These are phyloP conservation scores for Melanotaenia boesemani DNA, from an alignment of 2,797 vertebrate species.

Conservation along the genomic window DNA sequence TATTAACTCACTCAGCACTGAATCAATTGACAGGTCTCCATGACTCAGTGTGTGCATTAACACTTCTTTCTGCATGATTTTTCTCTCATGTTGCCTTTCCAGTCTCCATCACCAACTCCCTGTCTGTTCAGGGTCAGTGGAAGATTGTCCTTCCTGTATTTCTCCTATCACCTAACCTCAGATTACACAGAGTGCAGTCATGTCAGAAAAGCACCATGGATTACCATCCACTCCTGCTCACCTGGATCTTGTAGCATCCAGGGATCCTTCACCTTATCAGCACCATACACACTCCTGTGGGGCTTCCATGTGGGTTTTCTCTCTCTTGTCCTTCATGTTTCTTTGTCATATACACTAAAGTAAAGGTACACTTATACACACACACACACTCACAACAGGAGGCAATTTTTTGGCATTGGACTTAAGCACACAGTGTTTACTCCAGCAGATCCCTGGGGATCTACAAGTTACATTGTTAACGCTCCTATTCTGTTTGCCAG, in stretches of 20 bases:
- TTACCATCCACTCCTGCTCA: conserved; percentile 47
- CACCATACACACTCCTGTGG: conserved; percentile 27
- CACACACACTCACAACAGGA: conserved; percentile 14
- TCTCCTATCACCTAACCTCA: conserved; percentile 56
- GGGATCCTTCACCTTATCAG: conserved; percentile 60
- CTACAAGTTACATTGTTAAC: conserved; percentile 47
- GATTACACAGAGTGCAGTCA: conserved; percentile 55
- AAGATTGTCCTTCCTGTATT: conserved; percentile 62
- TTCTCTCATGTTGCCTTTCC: conserved; percentile 20
- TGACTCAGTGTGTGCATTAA: conserved; percentile 45
- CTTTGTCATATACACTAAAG: conserved; percentile 11
- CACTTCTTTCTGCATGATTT: conserved; percentile 33
- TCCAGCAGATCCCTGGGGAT: conserved; percentile 34
- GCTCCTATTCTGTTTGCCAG: conserved; percentile 19
- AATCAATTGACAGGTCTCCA: conserved; percentile 66
- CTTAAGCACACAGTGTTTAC: conserved; percentile 48
- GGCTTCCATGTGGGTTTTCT: conserved; percentile 29
- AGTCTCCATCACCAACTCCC: conserved; percentile 35
- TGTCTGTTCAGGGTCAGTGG: conserved; percentile 62
- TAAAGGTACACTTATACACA: conserved; percentile 13
- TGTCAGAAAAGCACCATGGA: conserved; percentile 36
- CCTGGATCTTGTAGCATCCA: conserved; percentile 41
- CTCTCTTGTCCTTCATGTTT: conserved; percentile 25
- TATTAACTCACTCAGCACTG: conserved; percentile 69
- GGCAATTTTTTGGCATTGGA: conserved; percentile 17